phyloP scores from a whole-genome alignment of 2,888 invertebrate species.

The Tenthredo amoena region DNA sequence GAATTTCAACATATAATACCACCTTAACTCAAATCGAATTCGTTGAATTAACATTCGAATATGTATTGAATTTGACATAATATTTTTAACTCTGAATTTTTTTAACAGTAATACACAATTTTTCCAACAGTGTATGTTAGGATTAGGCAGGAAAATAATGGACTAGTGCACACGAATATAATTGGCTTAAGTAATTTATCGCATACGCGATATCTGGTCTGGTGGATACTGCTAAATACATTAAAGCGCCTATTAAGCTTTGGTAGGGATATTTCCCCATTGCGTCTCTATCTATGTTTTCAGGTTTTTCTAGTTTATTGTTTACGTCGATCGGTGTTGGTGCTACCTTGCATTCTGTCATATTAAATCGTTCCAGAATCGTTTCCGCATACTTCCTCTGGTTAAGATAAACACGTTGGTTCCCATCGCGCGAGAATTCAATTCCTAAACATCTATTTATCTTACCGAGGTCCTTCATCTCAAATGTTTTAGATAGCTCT shows the following conservation, averaged over 20 bases:
- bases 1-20: background rate
- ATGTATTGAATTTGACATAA: background rate
- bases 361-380: background rate
- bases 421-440: background rate
- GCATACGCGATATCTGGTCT: constrained; percentile 61
- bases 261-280: constrained; percentile 26
- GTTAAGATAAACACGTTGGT: background rate
- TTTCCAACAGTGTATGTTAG: background rate
- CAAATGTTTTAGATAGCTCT: background rate
- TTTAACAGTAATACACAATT: background rate
- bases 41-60: background rate
- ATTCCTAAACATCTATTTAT: background rate
- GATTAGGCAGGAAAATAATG: no score
- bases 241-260: constrained; percentile 42
- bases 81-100: background rate
- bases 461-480: background rate
- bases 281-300: background rate
- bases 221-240: constrained; percentile 60
- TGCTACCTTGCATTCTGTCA: constrained; percentile 46
- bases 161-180: no score
- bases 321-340: constrained; percentile 50
- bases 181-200: constrained; percentile 55
- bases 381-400: background rate
- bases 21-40: background rate
- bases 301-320: constrained; percentile 50